phyloP scores from a whole-genome alignment of 2,797 vertebrate genomes.

The Adrianichthys oophorus region DNA sequence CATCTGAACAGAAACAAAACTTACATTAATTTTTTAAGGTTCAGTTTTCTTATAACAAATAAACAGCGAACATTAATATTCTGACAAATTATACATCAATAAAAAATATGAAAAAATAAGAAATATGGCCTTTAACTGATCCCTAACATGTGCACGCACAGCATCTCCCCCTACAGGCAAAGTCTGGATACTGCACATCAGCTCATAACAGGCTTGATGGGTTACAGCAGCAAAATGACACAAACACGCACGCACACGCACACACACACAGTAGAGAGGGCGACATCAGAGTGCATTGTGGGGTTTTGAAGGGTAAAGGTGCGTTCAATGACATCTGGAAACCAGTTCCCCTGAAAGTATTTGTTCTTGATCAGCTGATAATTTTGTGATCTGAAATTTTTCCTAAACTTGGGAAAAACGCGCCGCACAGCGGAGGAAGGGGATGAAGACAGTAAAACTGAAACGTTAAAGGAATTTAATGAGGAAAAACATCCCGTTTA shows the following conservation, averaged over 20 bases:
- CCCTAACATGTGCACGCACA: conserved; percentile 35
- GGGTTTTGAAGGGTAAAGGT: not conserved
- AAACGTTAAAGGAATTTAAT: too few species aligned
- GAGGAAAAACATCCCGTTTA: too few species aligned
- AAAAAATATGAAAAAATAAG: conserved; percentile 65
- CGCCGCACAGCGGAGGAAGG: too few species aligned
- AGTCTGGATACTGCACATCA: conserved; percentile 56
- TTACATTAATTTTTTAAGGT: conserved; percentile 42
- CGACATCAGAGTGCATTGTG: too few species aligned
- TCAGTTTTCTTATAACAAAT: conserved; percentile 23
- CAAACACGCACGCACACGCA: not conserved
- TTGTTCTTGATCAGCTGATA: not conserved
- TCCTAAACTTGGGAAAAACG: too few species aligned
- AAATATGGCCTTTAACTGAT: conserved; percentile 73
- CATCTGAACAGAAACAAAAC: conserved; percentile 46
- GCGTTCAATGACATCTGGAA: not conserved
- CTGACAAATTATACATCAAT: conserved; percentile 60
- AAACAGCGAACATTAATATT: conserved; percentile 44
- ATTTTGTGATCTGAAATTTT: too few species aligned
- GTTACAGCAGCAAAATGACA: conserved; percentile 28
- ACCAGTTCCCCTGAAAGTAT: not conserved
- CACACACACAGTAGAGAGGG: not conserved
- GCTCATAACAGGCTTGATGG: conserved; percentile 41
- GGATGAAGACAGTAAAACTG: too few species aligned
- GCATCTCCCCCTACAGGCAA: conserved; percentile 68